Base-by-base conservation (phyloP, 2,113 vertebrate genomes). In the Charina bottae region DNA sequence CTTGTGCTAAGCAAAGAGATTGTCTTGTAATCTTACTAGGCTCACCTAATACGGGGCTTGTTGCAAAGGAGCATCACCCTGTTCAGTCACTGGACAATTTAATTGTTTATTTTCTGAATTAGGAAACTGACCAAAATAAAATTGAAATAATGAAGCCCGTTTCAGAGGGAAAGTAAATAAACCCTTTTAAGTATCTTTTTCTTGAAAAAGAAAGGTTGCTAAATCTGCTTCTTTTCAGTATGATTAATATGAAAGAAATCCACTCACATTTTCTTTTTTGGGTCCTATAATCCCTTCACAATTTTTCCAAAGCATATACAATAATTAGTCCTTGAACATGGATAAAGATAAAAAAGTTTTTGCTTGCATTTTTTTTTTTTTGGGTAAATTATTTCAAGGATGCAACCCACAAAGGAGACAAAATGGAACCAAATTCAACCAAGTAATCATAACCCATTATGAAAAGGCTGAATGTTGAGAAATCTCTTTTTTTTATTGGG, bases 361-460 rank as follows among this genome's bases (percentile, higher is more conserved):
- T 95, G 93, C 93, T 95, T 96, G 93, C 26, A 10, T 85, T 95
- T 96, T 95, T 95, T 95, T 96, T 94, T 92, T 95, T 83, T n/a
- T n/a, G n/a, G 92, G 42, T 37, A 78, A 92, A 97, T 95, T 95
- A 93, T 90, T 94, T 78, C 2, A 49, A 55, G 24, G 59, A 68
- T 64, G 90, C 56, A 84, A 85, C 49, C 46, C 83, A 0, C 87
- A 0, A 0, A 83, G 95, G 64, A 59, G 42, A 90, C 83, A 91
- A 88, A 49, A 24, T 5, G 86, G 72, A 28, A 33, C 89, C 84
- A 89, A 93, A 62, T 33, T 53, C n/a, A 10, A 87, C 26, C 86
- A 64, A 46, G 46, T 26, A 46, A 49, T 28, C 21, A 23, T 19
- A 55, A 58, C 3, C 33, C 55, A 2, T 83, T 88, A 28, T 78